Conservation (phyloP, 2,888 invertebrate genomes). For the Villa cingulata region DNA sequence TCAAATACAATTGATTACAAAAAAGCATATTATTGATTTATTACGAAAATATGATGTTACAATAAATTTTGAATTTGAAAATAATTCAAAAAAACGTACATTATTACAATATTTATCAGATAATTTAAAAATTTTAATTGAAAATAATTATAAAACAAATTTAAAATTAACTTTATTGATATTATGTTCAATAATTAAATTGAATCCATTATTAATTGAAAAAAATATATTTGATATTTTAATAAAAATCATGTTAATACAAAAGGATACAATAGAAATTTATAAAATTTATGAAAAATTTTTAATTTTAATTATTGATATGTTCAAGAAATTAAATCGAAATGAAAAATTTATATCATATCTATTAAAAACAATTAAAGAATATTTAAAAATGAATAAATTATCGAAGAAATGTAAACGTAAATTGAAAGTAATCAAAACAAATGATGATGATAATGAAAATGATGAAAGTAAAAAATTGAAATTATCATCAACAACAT, state of each 20-base stretch:
- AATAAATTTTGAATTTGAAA: constrained; percentile 17
- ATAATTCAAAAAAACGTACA: background rate
- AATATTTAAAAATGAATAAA: constrained; percentile 18
- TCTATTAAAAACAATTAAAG: constrained; percentile 24
- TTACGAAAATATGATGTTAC: constrained; percentile 26
- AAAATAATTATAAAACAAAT: constrained; percentile 12
- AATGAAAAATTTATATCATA: constrained; percentile 28
- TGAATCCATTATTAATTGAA: constrained; percentile 27
- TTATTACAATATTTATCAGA: constrained; percentile 16
- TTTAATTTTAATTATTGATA: constrained; percentile 25
- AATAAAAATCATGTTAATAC: background rate
- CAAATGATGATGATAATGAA: background rate
- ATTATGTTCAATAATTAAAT: constrained; percentile 24
- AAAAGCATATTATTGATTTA: constrained; percentile 22
- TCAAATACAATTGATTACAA: constrained; percentile 14
- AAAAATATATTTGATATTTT: background rate
- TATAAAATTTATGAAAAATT: constrained; percentile 25
- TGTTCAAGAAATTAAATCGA: constrained; percentile 29
- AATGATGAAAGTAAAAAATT: background rate
- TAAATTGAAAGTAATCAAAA: constrained; percentile 8
- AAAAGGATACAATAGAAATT: constrained; percentile 8
- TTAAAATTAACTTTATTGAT: constrained; percentile 22
- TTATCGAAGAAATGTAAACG: constrained; percentile 15
- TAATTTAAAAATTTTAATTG: constrained; percentile 15
- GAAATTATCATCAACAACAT: background rate